Conservation (phyloP, 2,888 invertebrate species). For the Laspeyria flexula region DNA sequence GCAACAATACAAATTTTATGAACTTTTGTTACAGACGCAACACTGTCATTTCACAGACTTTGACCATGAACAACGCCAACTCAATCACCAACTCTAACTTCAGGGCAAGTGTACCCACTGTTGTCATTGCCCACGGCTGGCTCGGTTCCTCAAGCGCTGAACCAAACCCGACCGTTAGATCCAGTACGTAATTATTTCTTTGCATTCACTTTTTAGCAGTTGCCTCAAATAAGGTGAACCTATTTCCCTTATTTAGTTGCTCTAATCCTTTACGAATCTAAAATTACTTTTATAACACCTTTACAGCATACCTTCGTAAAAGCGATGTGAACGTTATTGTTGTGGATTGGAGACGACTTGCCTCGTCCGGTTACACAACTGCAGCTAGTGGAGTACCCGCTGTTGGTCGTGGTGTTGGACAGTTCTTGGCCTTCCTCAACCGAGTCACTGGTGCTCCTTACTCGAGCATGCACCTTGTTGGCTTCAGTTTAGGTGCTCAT, state of each 20-base stretch:
- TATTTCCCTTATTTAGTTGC: no score
- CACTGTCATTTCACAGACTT: constrained; percentile 45
- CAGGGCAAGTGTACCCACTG: constrained; percentile 42
- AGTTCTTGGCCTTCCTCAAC: constrained; percentile 61
- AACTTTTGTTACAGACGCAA: constrained; percentile 54
- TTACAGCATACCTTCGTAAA: constrained; percentile 53
- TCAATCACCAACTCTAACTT: constrained; percentile 63
- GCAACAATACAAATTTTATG: not conserved
- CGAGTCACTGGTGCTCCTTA: constrained; percentile 48
- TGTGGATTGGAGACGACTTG: constrained; percentile 64
- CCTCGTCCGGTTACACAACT: constrained; percentile 49
- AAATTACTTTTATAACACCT: not conserved
- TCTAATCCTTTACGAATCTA: no score
- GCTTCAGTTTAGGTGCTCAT: constrained; percentile 76
- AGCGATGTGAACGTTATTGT: constrained; percentile 63
- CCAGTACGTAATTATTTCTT: no score
- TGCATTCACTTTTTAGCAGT: no score
- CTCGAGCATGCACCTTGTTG: constrained; percentile 64
- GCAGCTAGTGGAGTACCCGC: constrained; percentile 59
- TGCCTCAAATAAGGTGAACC: no score
- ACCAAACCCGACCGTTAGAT: constrained; percentile 57
- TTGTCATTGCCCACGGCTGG: constrained; percentile 60
- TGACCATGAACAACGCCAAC: constrained; percentile 53
- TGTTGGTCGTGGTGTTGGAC: constrained; percentile 64
- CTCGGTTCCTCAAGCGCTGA: constrained; percentile 53